These are phyloP conservation scores for Cottus gobio DNA, from an alignment of 2,113 vertebrate species.

Conservation along the genomic window DNA sequence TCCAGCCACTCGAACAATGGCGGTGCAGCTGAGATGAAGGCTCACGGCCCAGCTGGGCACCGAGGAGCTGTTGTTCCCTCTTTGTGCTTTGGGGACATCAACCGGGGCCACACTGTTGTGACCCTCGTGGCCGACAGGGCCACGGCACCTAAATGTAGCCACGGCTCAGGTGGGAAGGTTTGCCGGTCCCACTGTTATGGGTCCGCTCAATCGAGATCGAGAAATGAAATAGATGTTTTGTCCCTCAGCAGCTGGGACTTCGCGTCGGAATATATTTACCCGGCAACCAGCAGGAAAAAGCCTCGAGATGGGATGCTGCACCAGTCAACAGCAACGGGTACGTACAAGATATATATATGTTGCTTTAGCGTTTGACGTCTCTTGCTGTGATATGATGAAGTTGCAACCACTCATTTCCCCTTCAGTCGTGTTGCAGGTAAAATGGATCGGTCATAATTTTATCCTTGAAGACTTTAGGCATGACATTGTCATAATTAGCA, in stretches of 20 bases:
- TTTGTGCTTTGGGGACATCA: background rate
- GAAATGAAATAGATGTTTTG: background rate
- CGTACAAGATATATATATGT: background rate
- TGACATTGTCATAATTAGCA: background rate
- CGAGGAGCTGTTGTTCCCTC: background rate
- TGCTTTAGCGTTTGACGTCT: background rate
- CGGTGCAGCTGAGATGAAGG: background rate
- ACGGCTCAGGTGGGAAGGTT: background rate
- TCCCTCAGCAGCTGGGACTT: conserved; percentile 14
- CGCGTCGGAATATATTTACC: background rate
- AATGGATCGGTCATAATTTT: background rate
- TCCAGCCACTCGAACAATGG: background rate
- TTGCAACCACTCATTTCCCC: too few species aligned
- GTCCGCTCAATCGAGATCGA: background rate
- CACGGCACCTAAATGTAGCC: conserved; percentile 18
- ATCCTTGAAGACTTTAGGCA: background rate
- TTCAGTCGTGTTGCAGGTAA: background rate
- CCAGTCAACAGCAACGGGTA: background rate
- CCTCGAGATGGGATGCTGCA: background rate
- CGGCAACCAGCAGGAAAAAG: background rate
- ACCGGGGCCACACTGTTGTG: background rate
- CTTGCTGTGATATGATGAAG: background rate
- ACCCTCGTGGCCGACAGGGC: background rate
- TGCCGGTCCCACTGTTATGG: background rate
- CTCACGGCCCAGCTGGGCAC: conserved; percentile 13